Conservation (phyloP, 2,797 vertebrate genomes). For the Sparus aurata region DNA sequence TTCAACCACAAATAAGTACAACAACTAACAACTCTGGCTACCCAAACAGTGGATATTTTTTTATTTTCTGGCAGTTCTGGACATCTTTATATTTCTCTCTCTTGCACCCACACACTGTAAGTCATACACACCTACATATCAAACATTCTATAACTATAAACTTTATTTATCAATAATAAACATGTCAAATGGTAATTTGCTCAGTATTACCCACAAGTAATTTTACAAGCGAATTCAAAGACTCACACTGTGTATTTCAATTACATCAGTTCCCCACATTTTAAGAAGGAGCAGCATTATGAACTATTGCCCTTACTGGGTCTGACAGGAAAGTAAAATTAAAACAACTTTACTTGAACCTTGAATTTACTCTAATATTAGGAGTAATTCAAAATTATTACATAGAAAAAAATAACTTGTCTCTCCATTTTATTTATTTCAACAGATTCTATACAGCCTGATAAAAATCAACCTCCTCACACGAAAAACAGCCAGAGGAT, state of each 20-base stretch:
- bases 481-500: background rate
- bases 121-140: background rate
- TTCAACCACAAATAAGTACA: background rate
- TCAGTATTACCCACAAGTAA: background rate
- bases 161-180: background rate
- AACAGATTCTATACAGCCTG: background rate
- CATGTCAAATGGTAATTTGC: background rate
- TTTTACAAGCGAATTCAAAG: slow-evolving; percentile 12
- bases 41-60: background rate
- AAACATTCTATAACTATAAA: too few species aligned
- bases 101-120: background rate
- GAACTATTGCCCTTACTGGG: background rate
- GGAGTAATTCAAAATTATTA: background rate
- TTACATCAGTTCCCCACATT: background rate
- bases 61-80: background rate
- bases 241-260: background rate
- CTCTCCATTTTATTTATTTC: background rate
- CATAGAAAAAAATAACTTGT: background rate
- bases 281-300: background rate
- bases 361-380: background rate
- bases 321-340: background rate
- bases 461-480: background rate
- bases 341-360: background rate
- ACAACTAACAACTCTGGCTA: background rate
- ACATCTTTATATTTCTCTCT: background rate